A percentile compares a stretch with the other conserved stretches of the same genome.
phyloP scores from a whole-genome alignment of 2,888 invertebrate species.

The Limnephilus marmoratus region DNA sequence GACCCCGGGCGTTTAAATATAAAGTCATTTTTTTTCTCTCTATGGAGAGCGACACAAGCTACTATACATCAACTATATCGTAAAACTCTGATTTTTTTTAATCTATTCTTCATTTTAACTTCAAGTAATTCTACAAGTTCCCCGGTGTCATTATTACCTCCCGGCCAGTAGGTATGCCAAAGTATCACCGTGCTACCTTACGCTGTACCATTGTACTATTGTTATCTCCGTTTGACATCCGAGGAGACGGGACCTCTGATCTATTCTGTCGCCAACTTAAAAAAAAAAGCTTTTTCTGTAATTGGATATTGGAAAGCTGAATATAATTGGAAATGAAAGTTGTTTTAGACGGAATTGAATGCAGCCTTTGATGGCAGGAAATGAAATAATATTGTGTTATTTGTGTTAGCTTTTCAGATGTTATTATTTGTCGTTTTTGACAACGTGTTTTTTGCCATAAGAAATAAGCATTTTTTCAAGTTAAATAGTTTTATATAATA shows the following conservation, averaged over 20 bases:
- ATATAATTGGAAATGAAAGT: not conserved
- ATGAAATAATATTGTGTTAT: not conserved
- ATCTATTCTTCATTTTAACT: not conserved
- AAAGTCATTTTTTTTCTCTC: too few species aligned
- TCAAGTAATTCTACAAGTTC: too few species aligned
- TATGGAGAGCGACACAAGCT: too few species aligned
- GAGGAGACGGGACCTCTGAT: not conserved
- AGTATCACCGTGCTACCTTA: not conserved
- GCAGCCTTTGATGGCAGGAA: not conserved
- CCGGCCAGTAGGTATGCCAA: not conserved
- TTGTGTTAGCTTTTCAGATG: not conserved
- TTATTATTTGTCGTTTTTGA: not conserved
- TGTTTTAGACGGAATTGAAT: not conserved
- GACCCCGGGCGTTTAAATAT: too few species aligned
- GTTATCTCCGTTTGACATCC: not conserved
- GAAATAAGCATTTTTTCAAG: too few species aligned
- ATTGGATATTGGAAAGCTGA: not conserved
- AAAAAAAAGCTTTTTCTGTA: not conserved
- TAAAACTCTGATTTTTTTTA: not conserved
- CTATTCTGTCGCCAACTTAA: not conserved
- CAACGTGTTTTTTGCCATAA: not conserved
- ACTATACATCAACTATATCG: too few species aligned
- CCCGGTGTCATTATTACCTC: not conserved
- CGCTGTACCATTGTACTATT: not conserved
- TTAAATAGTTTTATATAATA: too few species aligned